phyloP scores from a whole-genome alignment of 1,140 invertebrate genomes.

The Colletes gigas region DNA sequence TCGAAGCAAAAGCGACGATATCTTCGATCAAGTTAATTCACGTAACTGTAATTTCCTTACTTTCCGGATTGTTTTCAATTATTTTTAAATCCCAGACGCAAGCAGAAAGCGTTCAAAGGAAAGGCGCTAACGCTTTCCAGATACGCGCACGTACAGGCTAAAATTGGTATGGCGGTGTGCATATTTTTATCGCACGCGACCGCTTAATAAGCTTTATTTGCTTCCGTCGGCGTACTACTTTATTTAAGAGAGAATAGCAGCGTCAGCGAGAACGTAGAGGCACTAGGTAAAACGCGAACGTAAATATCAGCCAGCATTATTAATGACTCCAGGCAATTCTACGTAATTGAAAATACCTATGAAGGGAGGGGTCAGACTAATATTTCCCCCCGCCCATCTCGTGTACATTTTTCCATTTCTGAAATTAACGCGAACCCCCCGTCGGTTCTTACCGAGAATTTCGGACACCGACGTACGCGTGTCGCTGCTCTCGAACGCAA shows the following conservation, averaged over 20 bases:
- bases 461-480: too few species aligned
- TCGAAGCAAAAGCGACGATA: too few species aligned
- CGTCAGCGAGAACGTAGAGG: conserved; percentile 10
- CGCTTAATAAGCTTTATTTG: conserved; percentile 71
- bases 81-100: too few species aligned
- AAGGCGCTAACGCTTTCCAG: not conserved
- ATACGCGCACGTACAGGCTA: not conserved
- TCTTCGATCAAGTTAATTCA: too few species aligned
- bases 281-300: conserved; percentile 38
- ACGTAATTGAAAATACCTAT: conserved; percentile 72
- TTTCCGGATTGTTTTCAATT: too few species aligned
- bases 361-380: conserved; percentile 51
- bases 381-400: conserved; percentile 13
- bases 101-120: not conserved
- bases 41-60: too few species aligned
- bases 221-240: conserved; percentile 42
- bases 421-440: conserved; percentile 30
- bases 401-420: not conserved
- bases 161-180: conserved; percentile 27
- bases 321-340: conserved; percentile 70
- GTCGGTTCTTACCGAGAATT: not conserved
- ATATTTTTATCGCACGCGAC: conserved; percentile 48
- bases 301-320: conserved; percentile 71
- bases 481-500: not conserved
- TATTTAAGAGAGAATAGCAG: conserved; percentile 54